These are phyloP conservation scores for Heliconius erato DNA, from an alignment of 2,888 invertebrate species.

Conservation along the genomic window DNA sequence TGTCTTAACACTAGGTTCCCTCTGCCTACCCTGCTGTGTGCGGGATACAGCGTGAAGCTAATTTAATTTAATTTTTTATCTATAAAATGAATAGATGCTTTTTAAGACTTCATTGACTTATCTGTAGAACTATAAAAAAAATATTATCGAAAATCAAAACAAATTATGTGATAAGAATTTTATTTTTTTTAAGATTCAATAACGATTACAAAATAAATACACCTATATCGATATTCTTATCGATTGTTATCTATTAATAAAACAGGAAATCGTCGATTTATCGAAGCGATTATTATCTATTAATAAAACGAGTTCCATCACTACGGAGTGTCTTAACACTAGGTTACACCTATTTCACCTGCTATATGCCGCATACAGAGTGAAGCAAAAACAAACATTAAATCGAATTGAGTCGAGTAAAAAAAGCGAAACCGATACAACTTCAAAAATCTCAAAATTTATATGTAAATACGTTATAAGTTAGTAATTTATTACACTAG, in stretches of 20 bases:
- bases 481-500: constrained; percentile 81
- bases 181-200: neutral
- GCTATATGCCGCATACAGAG: too few species aligned
- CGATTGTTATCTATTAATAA: neutral
- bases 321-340: too few species aligned
- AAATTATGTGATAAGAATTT: neutral
- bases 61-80: too few species aligned
- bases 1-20: too few species aligned
- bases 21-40: too few species aligned
- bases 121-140: neutral
- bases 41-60: too few species aligned
- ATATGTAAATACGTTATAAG: constrained; percentile 55
- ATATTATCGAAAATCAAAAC: neutral
- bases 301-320: too few species aligned
- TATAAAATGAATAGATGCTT: neutral
- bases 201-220: neutral
- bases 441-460: constrained; percentile 42
- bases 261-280: neutral
- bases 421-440: constrained; percentile 32
- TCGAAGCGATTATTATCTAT: too few species aligned
- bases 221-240: neutral
- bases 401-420: neutral
- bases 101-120: neutral
- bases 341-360: too few species aligned
- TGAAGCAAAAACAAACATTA: neutral